Base-by-base conservation (phyloP, 2,797 vertebrate species). In the Varecia variegata region DNA sequence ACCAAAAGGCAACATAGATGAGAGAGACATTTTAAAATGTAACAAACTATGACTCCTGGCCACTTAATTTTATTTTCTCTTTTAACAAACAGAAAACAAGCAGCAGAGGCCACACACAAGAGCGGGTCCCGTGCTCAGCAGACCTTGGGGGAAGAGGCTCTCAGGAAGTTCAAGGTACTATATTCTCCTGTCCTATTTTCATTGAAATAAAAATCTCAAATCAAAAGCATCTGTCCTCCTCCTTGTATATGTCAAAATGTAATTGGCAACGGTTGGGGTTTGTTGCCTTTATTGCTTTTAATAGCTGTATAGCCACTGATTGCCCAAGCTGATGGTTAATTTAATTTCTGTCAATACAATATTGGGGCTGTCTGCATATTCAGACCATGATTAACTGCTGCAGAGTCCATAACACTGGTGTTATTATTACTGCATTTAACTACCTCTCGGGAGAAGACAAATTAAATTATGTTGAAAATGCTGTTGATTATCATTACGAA, bases 311-410 rank as follows among this genome's bases (percentile, higher is more conserved):
- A 98, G 98, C 98, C 98, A 98, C 98, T 99, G 98, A 99, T 99
- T 99, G 98, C 98, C 98, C 98, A 97, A 98, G 98, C 98, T 98
- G 98, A 99, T 99, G 99, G 98, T 98, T 99, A 99, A 99, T 99
- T 99, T 99, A 99, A 99, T 99, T 99, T 99, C 98, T 99, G 99
- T 99, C 99, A 99, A 99, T 99, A 99, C 98, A 99, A 99, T 99
- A 99, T 99, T 98, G 98, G 98, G 98, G 98, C 98, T 99, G 99
- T 99, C 99, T 99, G 98, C 99, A 98, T 99, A 99, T 98, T 98
- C 98, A 99, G 98, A 97, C 98, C 97, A 97, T 99, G 98, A 99
- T 99, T 99, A 99, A 99, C 99, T 99, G 98, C 98, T 97, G 98
- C 96, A 95, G 98, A 98, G 99, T 99, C 98, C 98, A 98, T 98